Evolutionary conservation across 2,113 vertebrate genomes (phyloP).

Genomic region (Hippoglossus stenolepis): DNA sequence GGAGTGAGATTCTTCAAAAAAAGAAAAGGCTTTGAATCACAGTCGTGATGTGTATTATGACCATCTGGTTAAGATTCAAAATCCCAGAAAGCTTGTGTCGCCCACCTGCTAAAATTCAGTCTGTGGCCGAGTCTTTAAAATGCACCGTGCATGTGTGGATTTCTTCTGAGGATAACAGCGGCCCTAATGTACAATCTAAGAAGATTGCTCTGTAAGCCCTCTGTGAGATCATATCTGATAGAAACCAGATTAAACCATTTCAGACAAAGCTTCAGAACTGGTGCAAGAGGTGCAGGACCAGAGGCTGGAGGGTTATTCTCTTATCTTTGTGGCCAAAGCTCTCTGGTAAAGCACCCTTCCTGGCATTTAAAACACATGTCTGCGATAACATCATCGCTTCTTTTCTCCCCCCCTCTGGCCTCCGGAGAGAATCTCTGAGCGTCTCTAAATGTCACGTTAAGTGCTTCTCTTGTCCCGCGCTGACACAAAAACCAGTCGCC

Average conservation of each 20-base stretch:
- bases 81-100: slow-evolving; percentile 47
- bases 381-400: slow-evolving; percentile 73
- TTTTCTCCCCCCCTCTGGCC: slow-evolving; percentile 50
- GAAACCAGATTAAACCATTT: slow-evolving; percentile 68
- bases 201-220: slow-evolving; percentile 74
- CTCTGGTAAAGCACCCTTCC: slow-evolving; percentile 19
- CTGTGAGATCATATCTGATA: slow-evolving; percentile 66
- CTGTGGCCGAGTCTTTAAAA: slow-evolving; percentile 62
- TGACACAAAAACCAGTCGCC: slow-evolving; percentile 62
- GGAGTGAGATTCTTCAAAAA: slow-evolving; percentile 18
- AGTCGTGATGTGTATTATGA: slow-evolving; percentile 47
- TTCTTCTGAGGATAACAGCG: slow-evolving; percentile 61
- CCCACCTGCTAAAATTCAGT: slow-evolving; percentile 56
- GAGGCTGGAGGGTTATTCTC: slow-evolving; percentile 52
- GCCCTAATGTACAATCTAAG: slow-evolving; percentile 70
- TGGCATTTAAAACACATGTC: slow-evolving; percentile 78
- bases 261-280: slow-evolving; percentile 60
- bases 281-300: slow-evolving; percentile 56
- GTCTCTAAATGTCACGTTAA: slow-evolving; percentile 80
- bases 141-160: slow-evolving; percentile 55
- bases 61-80: slow-evolving; percentile 68
- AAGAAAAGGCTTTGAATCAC: slow-evolving; percentile 52
- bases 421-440: slow-evolving; percentile 66
- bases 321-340: slow-evolving; percentile 65
- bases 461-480: slow-evolving; percentile 74